Conservation (phyloP, 2,113 vertebrate species). For the Urocynchramus pylzowi region DNA sequence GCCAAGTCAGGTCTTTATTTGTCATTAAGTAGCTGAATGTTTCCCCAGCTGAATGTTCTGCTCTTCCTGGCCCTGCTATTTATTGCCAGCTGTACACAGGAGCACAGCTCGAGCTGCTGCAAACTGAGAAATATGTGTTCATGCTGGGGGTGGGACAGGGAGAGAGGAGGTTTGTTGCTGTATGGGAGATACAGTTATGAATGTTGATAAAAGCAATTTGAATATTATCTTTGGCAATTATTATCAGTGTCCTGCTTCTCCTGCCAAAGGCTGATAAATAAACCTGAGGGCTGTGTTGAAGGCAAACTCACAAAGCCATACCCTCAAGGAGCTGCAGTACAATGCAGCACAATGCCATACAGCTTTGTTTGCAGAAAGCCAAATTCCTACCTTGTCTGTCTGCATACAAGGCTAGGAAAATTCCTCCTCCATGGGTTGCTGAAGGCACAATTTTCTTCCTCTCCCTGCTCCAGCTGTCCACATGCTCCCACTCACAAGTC, state of each 20-base stretch:
- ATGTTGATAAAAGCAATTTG: not conserved
- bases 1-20: not conserved
- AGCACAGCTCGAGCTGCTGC: not conserved
- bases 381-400: not conserved
- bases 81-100: not conserved
- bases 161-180: not conserved
- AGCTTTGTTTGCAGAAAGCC: not conserved
- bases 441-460: not conserved
- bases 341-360: not conserved
- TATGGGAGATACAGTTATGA: not conserved
- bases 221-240: not conserved
- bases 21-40: not conserved
- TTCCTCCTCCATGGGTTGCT: not conserved
- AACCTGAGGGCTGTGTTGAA: not conserved
- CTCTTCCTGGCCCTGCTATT: not conserved
- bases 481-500: not conserved
- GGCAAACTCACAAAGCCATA: not conserved
- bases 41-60: not conserved
- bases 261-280: not conserved
- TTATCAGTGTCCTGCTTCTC: not conserved
- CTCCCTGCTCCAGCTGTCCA: not conserved
- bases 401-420: not conserved
- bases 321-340: not conserved
- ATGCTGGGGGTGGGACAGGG: not conserved
- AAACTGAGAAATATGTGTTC: not conserved